Conservation (phyloP, 2,113 vertebrate species). For the Alexandromys fortis region DNA sequence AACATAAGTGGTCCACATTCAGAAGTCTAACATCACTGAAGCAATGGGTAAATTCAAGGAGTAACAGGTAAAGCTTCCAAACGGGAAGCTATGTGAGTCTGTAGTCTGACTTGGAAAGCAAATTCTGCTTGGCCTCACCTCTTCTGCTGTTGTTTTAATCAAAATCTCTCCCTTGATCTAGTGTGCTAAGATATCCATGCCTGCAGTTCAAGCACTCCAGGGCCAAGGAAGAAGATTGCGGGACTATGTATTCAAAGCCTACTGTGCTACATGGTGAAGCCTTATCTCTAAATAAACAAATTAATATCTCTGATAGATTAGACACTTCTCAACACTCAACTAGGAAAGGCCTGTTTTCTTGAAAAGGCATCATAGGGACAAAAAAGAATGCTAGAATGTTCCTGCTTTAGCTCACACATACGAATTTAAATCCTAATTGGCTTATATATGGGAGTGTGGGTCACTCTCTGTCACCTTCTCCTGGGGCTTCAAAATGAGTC, state of each 20-base stretch:
- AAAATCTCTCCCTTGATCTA: neutral
- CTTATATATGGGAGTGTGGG: conserved; percentile 14
- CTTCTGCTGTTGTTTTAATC: neutral
- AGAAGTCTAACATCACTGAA: conserved; percentile 1
- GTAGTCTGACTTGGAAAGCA: neutral
- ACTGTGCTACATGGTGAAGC: neutral
- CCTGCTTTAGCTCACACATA: conserved; percentile 69
- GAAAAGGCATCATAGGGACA: conserved; percentile 28
- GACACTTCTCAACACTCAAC: neutral
- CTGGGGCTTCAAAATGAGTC: conserved; percentile 42
- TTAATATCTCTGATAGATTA: neutral
- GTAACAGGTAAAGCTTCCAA: neutral
- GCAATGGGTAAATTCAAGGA: neutral
- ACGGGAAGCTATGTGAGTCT: neutral
- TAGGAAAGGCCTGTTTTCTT: neutral
- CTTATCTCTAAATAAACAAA: neutral
- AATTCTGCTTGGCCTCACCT: neutral
- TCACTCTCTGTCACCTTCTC: conserved; percentile 71
- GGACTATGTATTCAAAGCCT: neutral
- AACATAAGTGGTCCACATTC: conserved; percentile 16
- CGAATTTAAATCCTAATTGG: conserved; percentile 44
- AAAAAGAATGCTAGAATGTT: conserved; percentile 23
- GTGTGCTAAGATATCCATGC: neutral
- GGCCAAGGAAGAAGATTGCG: neutral
- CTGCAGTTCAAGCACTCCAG: neutral